A percentile compares a stretch with the other conserved stretches of the same genome.
Conservation (phyloP, 2,797 vertebrate species). For the Sebastes oblongus region DNA sequence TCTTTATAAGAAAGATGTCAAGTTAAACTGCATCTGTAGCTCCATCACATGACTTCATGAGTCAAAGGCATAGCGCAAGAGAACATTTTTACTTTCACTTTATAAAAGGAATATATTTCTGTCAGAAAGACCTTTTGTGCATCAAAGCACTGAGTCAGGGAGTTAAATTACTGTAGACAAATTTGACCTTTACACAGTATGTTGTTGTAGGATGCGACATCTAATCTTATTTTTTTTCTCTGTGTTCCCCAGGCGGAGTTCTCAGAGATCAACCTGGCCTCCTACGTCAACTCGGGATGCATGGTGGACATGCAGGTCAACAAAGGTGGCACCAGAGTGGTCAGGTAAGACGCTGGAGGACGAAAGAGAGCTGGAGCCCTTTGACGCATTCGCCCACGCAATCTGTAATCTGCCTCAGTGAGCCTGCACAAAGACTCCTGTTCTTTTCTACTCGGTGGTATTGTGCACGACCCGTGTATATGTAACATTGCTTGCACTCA, state of each 20-base stretch:
- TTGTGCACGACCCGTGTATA: constrained; percentile 6
- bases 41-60: not conserved
- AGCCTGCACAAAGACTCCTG: constrained; percentile 37
- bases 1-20: not conserved
- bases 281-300: constrained; percentile 90
- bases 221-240: not conserved
- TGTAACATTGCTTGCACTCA: constrained; percentile 17
- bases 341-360: constrained; percentile 84
- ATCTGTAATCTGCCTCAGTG: constrained; percentile 21
- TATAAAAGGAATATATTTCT: not conserved
- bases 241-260: constrained; percentile 90
- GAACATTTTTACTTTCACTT: not conserved
- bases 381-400: constrained; percentile 22
- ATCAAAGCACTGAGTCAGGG: not conserved
- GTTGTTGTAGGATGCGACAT: not conserved
- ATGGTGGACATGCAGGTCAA: constrained; percentile 95
- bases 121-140: constrained; percentile 5
- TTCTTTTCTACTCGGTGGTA: constrained; percentile 24
- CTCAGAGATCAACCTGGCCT: constrained; percentile 93
- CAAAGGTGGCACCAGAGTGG: constrained; percentile 90
- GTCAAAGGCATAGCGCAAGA: not conserved
- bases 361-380: not conserved
- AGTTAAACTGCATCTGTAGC: not conserved
- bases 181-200: not conserved
- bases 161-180: not conserved